phyloP scores from a whole-genome alignment of 2,888 invertebrate genomes.

The Lepidonotus clava region DNA sequence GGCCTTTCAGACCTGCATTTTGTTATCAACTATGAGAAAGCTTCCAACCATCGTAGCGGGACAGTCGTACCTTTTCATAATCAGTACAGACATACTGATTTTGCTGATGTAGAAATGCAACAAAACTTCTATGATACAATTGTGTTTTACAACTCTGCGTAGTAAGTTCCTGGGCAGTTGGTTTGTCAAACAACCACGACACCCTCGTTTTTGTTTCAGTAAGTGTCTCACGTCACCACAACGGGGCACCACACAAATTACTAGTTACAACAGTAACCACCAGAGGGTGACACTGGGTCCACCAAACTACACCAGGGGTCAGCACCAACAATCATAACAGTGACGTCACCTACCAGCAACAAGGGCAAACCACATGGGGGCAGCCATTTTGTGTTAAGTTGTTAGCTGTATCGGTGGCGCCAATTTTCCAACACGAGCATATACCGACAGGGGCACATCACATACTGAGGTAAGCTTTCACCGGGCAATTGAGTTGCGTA shows the following conservation, averaged over 20 bases:
- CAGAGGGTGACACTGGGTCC: constrained; percentile 5
- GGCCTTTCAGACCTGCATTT: background rate
- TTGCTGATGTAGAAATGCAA: constrained; percentile 30
- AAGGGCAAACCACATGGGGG: background rate
- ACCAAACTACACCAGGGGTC: constrained; percentile 39
- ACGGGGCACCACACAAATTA: constrained; percentile 22
- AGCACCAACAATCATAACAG: constrained; percentile 9
- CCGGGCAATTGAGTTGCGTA: background rate
- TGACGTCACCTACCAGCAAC: background rate
- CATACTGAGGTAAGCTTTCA: constrained; percentile 34
- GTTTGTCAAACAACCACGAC: background rate
- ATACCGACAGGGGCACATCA: background rate
- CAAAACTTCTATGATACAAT: constrained; percentile 38
- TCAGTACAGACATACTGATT: too few relatives aligned
- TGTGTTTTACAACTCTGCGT: constrained; percentile 31
- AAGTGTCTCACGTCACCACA: constrained; percentile 3
- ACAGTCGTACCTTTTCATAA: too few relatives aligned
- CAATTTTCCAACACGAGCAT: background rate
- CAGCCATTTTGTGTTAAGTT: too few relatives aligned
- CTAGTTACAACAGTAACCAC: constrained; percentile 39
- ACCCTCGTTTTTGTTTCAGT: background rate
- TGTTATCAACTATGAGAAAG: background rate
- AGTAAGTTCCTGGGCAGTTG: background rate
- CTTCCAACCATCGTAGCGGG: background rate
- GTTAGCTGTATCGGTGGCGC: background rate